Evolutionary conservation across 1,140 invertebrate genomes (phyloP), one percentile per base, ranked within the genome.

Genomic region (Ruditapes philippinarum): DNA sequence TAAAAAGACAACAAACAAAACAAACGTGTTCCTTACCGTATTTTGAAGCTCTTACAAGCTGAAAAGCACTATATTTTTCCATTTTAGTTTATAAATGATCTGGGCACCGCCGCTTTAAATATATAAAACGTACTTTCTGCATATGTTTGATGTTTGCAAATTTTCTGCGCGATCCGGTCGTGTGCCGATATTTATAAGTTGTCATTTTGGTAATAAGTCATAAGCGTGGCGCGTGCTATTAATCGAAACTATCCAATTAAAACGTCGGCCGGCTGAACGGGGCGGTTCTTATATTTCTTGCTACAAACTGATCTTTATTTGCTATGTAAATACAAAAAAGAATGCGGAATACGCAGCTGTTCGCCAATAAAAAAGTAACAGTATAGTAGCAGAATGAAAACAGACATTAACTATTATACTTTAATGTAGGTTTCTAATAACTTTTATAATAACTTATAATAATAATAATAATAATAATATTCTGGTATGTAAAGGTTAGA

Each of bases 51-150:
- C 25, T 19, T 9, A 87, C 73, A 68, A 79, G 4, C 14, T 87
- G 51, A 51, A 87, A 87, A 17, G 85, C 85, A 76, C 83, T 86
- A 31, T 40, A 60, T 49, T 74, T 54, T 5, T 87, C 85, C 85
- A 79, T 73, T 11, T 51, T 73, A 70, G 31, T 70, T 83, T 22
- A 83, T 31, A 70, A 83, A 83, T 51, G 81, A 83, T 70, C 70
- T 70, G 42, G 80, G 81, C 81, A 83, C 70, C 25, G 33, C 45
- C 31, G 38, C 25, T 74, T 31, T 40, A 14, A 74, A 49, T 54
- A 49, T 38, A 70, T 40, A 11, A 36, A 70, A 70, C 36, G 36
- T 70, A n/a, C n/a, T 70, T 2, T 4, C 36, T 28, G 65, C 25
- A 36, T 17, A 11, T 33, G 7, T 40, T 14, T n/a, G 22, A 38